A percentile compares a stretch with the other conserved stretches of the same genome.
Conservation (phyloP, 2,113 vertebrate genomes). For the Eonycteris spelaea region DNA sequence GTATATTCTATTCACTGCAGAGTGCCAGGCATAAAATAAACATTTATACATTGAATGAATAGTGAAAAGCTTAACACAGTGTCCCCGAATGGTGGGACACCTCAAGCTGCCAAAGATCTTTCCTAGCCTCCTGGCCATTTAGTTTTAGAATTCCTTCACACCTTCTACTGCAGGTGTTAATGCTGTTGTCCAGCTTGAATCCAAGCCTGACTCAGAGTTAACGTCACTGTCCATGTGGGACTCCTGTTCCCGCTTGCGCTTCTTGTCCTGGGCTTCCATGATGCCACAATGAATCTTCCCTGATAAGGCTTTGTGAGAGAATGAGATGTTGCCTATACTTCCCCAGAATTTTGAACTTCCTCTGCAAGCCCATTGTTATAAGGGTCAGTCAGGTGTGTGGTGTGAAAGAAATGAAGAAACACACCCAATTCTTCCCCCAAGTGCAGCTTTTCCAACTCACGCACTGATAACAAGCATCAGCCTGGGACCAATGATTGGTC, state of each 20-base stretch:
- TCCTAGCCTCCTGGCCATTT: background rate
- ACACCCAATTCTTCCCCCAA: background rate
- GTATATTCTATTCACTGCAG: background rate
- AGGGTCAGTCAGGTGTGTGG: constrained; percentile 9
- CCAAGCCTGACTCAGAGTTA: constrained; percentile 10
- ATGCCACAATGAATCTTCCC: background rate
- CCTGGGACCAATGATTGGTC: background rate
- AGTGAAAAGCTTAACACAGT: background rate
- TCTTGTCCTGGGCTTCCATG: background rate
- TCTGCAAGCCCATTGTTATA: background rate
- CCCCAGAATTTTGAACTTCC: background rate
- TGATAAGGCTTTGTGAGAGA: background rate
- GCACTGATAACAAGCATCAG: background rate
- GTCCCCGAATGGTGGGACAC: background rate
- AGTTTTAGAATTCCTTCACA: constrained; percentile 7
- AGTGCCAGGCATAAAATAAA: background rate
- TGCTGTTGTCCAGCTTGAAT: background rate
- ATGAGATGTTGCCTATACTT: background rate
- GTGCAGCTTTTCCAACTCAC: background rate
- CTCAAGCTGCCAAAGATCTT: background rate
- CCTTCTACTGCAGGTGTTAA: background rate
- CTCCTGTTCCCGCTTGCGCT: background rate
- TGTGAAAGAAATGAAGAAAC: constrained; percentile 23
- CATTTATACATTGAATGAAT: background rate
- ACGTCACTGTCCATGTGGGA: background rate